Conservation (phyloP, 1,140 invertebrate genomes). For the Trichonephila inaurata region DNA sequence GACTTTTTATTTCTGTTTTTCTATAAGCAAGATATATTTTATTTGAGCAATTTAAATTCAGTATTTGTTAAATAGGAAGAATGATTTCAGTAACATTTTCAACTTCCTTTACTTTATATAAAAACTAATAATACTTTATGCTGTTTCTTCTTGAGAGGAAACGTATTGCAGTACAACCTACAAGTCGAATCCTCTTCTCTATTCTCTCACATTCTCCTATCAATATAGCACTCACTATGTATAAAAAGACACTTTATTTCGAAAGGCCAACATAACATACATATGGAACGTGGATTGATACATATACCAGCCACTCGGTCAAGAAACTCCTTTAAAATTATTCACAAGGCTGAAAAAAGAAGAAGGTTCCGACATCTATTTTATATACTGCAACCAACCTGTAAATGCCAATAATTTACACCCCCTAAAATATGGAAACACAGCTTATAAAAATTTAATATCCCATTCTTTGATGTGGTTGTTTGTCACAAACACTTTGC, state of each 20-base stretch:
- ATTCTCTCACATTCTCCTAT: background rate
- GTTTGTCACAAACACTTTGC: constrained; percentile 59
- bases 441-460: constrained; percentile 68
- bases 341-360: background rate
- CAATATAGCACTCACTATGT: too few relatives aligned
- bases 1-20: too few relatives aligned
- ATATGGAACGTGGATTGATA: background rate
- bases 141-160: too few relatives aligned
- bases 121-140: too few relatives aligned
- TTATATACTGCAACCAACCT: constrained; percentile 26
- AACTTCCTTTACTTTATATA: too few relatives aligned
- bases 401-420: constrained; percentile 55
- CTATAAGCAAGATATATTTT: too few relatives aligned
- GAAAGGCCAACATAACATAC: background rate
- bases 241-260: background rate
- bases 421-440: background rate
- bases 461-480: constrained; percentile 51
- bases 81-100: too few relatives aligned
- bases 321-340: background rate
- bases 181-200: too few relatives aligned
- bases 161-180: too few relatives aligned
- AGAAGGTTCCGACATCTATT: background rate
- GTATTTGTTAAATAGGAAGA: too few relatives aligned
- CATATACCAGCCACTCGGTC: background rate
- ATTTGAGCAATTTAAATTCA: too few relatives aligned